Evolutionary conservation across 1,140 invertebrate species (phyloP), one percentile per base, ranked within the genome.

Genomic region (Palaemon carinicauda): DNA sequence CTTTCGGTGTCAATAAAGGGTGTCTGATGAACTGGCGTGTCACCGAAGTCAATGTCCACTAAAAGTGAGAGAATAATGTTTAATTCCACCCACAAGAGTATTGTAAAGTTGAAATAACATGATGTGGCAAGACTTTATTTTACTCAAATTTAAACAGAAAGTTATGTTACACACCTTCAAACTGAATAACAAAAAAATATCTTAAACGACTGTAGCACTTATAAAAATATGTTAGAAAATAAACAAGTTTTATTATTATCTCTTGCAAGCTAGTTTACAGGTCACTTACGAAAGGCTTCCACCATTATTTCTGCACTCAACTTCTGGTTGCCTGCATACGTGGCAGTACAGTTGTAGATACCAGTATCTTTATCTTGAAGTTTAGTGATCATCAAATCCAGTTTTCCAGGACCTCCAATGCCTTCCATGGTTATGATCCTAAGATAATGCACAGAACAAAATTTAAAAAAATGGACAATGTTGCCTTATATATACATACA

Each of bases 41-140:
- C 95, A 27, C 94, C 94, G 94, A 95, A 98, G 71, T 94, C 96
- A 31, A 98, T 96, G 29, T 95, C 94, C 89, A 96, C 96, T 97
- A 91, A 89, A 93, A 93, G 9, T 12, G 17, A 53, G 21, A 69
- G n/a, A 24, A 33, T 24, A 79, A 9, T 27, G 21, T 24, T 7
- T 41, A 41, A 41, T 12, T 1, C 41, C 7, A 41, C 41, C 0
- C 12, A 41, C 7, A 5, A 27, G 2, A 69, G 21, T 60, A 15
- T 60, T 60, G n/a, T 65, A n/a, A n/a, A n/a, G 27, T 24, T 12
- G n/a, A 10, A 65, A 65, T 12, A 19, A 65, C 5, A 65, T 7
- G 19, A 65, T 19, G 19, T 3, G 50, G n/a, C 1, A 4, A 51
- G 0, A 7, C 33, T 51, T 5, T 2, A 15, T 12, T 27, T 10